phyloP scores from a whole-genome alignment of 2,888 invertebrate genomes.

The Spisula solida region DNA sequence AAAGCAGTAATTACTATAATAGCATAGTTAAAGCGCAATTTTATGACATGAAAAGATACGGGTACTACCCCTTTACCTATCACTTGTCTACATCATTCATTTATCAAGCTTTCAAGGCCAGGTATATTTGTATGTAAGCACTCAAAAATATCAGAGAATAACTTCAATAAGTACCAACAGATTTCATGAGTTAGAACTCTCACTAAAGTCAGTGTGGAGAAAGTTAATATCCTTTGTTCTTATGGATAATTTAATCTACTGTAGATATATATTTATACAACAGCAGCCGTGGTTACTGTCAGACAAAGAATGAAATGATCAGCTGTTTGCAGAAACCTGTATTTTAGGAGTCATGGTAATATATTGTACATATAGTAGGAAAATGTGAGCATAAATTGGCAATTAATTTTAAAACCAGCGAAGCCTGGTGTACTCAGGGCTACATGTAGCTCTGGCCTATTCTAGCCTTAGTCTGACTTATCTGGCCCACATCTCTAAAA shows the following conservation, averaged over 20 bases:
- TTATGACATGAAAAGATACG: no score
- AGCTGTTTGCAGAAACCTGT: not conserved
- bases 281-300: not conserved
- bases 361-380: not conserved
- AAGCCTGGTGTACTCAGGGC: no score
- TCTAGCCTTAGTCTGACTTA: no score
- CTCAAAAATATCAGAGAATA: not conserved
- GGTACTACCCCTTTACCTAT: not conserved
- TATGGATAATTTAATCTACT: conserved; percentile 1
- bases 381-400: not conserved
- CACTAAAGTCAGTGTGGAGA: not conserved
- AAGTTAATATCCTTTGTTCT: not conserved
- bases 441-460: no score
- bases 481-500: no score
- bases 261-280: conserved; percentile 5
- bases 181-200: not conserved
- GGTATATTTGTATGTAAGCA: not conserved
- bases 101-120: not conserved
- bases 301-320: not conserved
- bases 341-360: not conserved
- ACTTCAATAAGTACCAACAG: not conserved
- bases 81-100: not conserved
- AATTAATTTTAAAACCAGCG: no score
- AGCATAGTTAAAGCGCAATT: no score
- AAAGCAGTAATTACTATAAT: no score